phyloP scores from a whole-genome alignment of 1,140 invertebrate genomes.

The Whitmania pigra region DNA sequence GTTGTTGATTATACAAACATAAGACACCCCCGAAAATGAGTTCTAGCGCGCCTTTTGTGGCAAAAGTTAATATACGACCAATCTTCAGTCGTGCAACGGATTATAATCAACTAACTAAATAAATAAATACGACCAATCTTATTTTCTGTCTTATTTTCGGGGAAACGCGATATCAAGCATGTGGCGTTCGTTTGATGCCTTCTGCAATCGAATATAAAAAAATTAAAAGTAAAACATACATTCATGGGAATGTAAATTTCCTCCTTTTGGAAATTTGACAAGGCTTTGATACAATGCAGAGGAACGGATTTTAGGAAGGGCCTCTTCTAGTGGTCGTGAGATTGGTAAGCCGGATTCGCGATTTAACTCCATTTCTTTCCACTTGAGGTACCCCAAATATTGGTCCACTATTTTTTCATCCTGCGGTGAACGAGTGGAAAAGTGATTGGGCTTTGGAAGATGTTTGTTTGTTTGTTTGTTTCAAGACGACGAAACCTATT shows the following conservation, averaged over 20 bases:
- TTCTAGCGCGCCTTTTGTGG: no score
- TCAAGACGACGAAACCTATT: no score
- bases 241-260: slow-evolving; percentile 20
- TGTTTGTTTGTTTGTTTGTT: no score
- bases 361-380: slow-evolving; percentile 5
- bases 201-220: neutral
- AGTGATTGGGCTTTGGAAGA: neutral
- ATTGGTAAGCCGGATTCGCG: slow-evolving; percentile 5
- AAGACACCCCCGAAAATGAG: no score
- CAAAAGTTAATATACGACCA: no score
- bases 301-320: neutral
- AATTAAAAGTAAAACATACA: slow-evolving; percentile 4
- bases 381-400: slow-evolving; percentile 19
- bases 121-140: no score
- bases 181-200: neutral
- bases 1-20: no score
- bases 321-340: slow-evolving; percentile 16
- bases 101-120: no score
- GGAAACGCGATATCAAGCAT: no score
- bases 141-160: no score
- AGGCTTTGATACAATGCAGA: slow-evolving; percentile 15
- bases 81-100: no score
- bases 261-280: slow-evolving; percentile 17
- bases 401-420: slow-evolving; percentile 16
- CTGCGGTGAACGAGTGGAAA: neutral